These are phyloP conservation scores for Paramormyrops hopkinsi DNA, from an alignment of 2,797 vertebrate species.

Conservation along the genomic window DNA sequence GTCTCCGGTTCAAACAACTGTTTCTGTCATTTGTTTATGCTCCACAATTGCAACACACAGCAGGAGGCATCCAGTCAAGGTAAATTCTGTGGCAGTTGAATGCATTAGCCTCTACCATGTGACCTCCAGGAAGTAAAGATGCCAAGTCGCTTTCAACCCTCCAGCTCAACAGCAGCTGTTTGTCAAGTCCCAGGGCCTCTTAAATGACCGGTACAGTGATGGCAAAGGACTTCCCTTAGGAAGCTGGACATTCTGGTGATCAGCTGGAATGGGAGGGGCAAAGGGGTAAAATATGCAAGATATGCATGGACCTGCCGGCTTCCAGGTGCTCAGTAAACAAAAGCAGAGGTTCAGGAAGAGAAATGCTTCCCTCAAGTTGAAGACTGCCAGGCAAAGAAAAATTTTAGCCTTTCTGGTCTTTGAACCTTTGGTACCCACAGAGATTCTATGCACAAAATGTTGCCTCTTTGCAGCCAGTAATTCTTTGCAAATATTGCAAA, in stretches of 20 bases:
- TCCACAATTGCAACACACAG: background rate
- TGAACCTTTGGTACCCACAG: background rate
- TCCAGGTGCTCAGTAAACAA: background rate
- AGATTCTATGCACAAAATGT: background rate
- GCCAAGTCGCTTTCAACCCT: background rate
- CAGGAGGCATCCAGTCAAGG: background rate
- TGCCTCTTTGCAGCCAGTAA: background rate
- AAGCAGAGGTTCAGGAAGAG: background rate
- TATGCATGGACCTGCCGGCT: background rate
- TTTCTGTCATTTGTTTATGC: background rate
- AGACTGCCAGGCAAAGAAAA: background rate
- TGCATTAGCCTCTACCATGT: background rate
- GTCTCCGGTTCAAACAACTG: background rate
- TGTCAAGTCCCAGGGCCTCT: conserved; percentile 85
- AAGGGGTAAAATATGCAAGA: background rate
- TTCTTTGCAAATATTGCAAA: background rate
- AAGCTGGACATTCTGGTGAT: conserved; percentile 88
- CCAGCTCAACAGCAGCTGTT: conserved; percentile 34
- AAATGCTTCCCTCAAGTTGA: background rate
- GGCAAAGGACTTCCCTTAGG: conserved; percentile 49
- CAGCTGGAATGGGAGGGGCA: conserved; percentile 59
- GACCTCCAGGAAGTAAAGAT: background rate
- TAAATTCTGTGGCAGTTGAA: background rate
- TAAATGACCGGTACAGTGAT: conserved; percentile 63
- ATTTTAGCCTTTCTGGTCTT: background rate